A percentile compares a stretch with the other conserved stretches of the same genome.
Conservation (phyloP, 2,113 vertebrate species). For the Labrus mixtus region DNA sequence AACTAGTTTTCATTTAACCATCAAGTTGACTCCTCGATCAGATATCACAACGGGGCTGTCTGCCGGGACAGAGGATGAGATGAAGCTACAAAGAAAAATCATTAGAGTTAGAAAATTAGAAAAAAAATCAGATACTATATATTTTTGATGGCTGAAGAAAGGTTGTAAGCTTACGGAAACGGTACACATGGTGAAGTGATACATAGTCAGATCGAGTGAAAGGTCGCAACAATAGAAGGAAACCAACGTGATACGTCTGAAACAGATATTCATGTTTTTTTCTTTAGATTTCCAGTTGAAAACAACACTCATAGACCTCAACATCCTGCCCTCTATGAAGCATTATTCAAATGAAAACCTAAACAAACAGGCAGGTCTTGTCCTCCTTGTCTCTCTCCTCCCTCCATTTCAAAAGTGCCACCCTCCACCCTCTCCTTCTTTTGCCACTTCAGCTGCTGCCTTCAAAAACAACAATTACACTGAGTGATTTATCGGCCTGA, state of each 20-base stretch:
- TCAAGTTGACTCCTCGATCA: no score
- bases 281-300: not conserved
- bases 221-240: no score
- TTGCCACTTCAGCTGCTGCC: conserved; percentile 46
- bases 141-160: not conserved
- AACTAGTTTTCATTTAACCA: no score
- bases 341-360: conserved; percentile 59
- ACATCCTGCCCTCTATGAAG: not conserved
- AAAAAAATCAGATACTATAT: not conserved
- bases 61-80: no score
- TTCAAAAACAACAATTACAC: conserved; percentile 69
- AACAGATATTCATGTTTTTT: not conserved
- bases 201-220: no score
- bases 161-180: no score
- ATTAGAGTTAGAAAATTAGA: no score
- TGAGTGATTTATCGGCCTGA: conserved; percentile 75
- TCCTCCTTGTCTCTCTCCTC: conserved; percentile 20
- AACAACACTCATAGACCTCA: conserved; percentile 11
- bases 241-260: not conserved
- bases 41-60: no score
- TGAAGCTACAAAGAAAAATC: no score
- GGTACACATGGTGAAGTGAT: not conserved
- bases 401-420: conserved; percentile 36
- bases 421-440: conserved; percentile 13
- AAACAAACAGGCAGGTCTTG: conserved; percentile 21